Evolutionary conservation across 2,888 invertebrate genomes (phyloP).

Genomic region (Gortyna flavago): DNA sequence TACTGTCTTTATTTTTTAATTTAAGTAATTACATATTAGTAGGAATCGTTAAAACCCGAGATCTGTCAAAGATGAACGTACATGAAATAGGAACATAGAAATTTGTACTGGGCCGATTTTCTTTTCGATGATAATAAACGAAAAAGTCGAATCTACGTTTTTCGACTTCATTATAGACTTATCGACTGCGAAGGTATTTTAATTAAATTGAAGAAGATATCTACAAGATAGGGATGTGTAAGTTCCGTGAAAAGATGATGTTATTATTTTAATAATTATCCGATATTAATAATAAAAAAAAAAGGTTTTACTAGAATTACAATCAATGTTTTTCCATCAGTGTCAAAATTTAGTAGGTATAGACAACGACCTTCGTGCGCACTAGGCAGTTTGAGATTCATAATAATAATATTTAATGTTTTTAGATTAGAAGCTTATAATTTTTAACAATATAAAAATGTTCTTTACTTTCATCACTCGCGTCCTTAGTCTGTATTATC

Average conservation of each 20-base stretch:
- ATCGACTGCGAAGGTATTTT: conserved; percentile 20
- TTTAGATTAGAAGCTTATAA: conserved; percentile 35
- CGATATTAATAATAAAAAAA: neutral
- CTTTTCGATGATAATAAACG: conserved; percentile 7
- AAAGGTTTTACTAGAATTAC: neutral
- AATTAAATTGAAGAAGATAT: conserved; percentile 10
- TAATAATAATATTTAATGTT: conserved; percentile 16
- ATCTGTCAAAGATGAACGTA: conserved; percentile 66
- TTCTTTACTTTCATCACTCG: conserved; percentile 7
- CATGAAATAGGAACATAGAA: conserved; percentile 63
- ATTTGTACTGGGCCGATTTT: conserved; percentile 62
- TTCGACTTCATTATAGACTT: conserved; percentile 9
- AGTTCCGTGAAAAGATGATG: conserved; percentile 14
- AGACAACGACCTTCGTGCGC: conserved; percentile 15
- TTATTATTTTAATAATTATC: conserved; percentile 5
- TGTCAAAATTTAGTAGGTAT: neutral
- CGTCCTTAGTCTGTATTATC: conserved; percentile 21
- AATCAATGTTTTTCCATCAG: neutral
- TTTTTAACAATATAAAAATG: conserved; percentile 26
- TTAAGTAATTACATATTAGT: conserved; percentile 62
- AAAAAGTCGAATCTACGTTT: neutral
- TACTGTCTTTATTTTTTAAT: conserved; percentile 63
- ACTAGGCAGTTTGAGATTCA: conserved; percentile 61
- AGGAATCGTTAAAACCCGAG: conserved; percentile 69
- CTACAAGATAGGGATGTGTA: conserved; percentile 2